Evolutionary conservation across 2,888 invertebrate species (phyloP), one percentile per base, ranked within the genome.

Genomic region (Pteria penguin): DNA sequence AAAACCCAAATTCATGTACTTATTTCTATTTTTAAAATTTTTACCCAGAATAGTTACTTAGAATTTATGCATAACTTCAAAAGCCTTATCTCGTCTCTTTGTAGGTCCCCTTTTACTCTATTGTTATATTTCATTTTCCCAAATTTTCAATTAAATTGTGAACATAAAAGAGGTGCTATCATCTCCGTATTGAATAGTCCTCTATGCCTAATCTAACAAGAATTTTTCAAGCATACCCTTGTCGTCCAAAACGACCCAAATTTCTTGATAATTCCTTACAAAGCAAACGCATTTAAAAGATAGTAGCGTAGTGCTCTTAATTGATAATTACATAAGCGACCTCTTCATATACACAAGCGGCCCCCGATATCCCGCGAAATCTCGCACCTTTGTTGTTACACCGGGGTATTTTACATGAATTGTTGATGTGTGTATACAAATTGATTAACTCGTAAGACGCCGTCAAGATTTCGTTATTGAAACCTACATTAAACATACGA

Each of bases 311-410:
- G 18, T 14, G 18, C 45, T 45, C 45, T 45, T 45, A 45, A 45
- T 45, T 45, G 45, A 45, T 45, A 45, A 45, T 45, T 45, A 45
- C 45, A 45, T 45, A 45, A 45, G 45, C 8, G 18, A 45, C 18
- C 18, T 18, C 18, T 8, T 14, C 8, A 45, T 45, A 45, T 45
- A 45, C 45, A 45, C 45, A 45, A 18, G 45, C 8, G 45, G 18
- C 11, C 8, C 45, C 45, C 45, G 18, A 57, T 33, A 70, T 70
- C 54, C 69, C 45, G 75, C 60, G 58, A 75, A 75, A 75, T 52
- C 57, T 75, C 45, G 33, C 75, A 70, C 75, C 70, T 70, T 52
- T 62, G 65, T 62, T 70, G 65, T 69, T 45, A 36, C 31, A 67
- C 67, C 62, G 24, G 62, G 68, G 29, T 29, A 57, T 68, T 68